Conservation (phyloP, 2,888 invertebrate genomes). For the Blastobasis adustella region DNA sequence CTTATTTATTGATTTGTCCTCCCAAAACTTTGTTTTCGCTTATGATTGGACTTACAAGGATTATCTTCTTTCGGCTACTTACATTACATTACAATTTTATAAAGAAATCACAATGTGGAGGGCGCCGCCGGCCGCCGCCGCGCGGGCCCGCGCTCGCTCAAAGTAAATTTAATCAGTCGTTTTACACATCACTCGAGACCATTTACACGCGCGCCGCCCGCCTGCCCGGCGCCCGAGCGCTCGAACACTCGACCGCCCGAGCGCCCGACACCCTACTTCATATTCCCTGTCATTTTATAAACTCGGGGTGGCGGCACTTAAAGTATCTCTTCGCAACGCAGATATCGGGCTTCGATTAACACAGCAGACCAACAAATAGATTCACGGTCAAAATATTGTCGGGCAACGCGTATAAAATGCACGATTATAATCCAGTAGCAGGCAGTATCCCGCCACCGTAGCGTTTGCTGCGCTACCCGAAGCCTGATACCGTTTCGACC, state of each 20-base stretch:
- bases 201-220: constrained; percentile 28
- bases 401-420: no score
- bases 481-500: no score
- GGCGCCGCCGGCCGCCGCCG: constrained; percentile 36
- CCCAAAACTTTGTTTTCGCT: constrained; percentile 62
- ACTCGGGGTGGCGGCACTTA: no score
- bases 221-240: constrained; percentile 1
- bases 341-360: no score
- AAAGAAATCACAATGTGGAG: constrained; percentile 71
- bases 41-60: constrained; percentile 67
- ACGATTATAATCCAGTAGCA: no score
- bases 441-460: no score
- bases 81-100: constrained; percentile 68
- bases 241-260: background rate
- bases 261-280: background rate
- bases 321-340: no score
- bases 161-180: constrained; percentile 65
- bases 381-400: no score
- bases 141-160: constrained; percentile 31
- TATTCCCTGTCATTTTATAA: background rate
- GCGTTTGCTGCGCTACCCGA: no score
- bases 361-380: no score
- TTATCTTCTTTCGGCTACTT: constrained; percentile 71
- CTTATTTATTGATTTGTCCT: constrained; percentile 73
- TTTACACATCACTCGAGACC: constrained; percentile 55